A percentile compares a stretch with the other conserved stretches of the same genome.
Conservation (phyloP, 2,113 vertebrate genomes). For the Podarcis muralis region DNA sequence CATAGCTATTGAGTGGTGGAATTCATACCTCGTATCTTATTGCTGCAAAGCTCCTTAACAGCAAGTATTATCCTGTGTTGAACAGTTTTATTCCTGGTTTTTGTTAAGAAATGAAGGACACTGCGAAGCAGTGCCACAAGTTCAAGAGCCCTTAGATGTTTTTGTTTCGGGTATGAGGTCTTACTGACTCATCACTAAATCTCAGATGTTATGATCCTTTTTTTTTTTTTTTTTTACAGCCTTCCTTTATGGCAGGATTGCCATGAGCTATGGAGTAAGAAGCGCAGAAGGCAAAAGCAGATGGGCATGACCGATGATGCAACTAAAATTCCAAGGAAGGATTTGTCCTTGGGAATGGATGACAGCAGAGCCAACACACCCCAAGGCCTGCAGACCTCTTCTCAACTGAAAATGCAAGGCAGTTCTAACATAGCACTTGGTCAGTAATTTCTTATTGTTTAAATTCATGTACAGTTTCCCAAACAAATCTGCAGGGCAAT, state of each 20-base stretch:
- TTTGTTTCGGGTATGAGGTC: not conserved
- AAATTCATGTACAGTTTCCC: conserved; percentile 27
- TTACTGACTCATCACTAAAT: not conserved
- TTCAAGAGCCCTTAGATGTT: not conserved
- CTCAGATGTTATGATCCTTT: not conserved
- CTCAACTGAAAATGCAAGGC: conserved; percentile 84
- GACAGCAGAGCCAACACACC: conserved; percentile 97
- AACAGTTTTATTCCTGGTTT: not conserved
- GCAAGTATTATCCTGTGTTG: not conserved
- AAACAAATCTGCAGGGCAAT: conserved; percentile 54
- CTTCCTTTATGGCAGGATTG: conserved; percentile 99
- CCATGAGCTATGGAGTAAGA: conserved; percentile 99
- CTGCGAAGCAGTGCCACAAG: not conserved
- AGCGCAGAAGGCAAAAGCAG: conserved; percentile 96
- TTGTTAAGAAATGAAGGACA: not conserved
- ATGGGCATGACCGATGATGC: conserved; percentile 91
- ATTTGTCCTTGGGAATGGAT: conserved; percentile 88
- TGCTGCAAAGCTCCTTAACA: not conserved
- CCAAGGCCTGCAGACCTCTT: conserved; percentile 86
- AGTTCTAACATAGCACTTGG: conserved; percentile 80
- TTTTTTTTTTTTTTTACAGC: conserved; percentile 68
- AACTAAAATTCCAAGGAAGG: conserved; percentile 92
- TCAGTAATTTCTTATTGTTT: conserved; percentile 71
- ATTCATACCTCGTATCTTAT: not conserved
- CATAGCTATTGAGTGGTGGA: not conserved